phyloP scores from a whole-genome alignment of 2,797 vertebrate species.

The Parotocinclus haroldoi region DNA sequence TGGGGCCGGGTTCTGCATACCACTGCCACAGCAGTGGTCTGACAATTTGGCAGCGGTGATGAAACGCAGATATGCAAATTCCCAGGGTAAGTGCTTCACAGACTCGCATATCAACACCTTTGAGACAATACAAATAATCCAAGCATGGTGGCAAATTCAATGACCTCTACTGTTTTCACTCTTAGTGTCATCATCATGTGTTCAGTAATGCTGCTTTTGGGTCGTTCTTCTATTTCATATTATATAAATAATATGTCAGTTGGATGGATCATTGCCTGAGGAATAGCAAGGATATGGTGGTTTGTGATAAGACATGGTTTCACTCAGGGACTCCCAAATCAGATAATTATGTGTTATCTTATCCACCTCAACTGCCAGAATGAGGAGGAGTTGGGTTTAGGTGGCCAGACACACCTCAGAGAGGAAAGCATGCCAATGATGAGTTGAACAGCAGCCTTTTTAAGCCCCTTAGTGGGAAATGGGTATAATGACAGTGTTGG shows the following conservation, averaged over 20 bases:
- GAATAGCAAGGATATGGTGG: slow-evolving; percentile 13
- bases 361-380: neutral
- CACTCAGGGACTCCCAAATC: slow-evolving; percentile 28
- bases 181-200: slow-evolving; percentile 12
- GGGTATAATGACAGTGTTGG: no score
- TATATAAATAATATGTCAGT: slow-evolving; percentile 20
- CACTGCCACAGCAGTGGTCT: slow-evolving; percentile 52
- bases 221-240: neutral
- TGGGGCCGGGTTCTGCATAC: slow-evolving; percentile 54
- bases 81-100: neutral
- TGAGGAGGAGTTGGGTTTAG: no score
- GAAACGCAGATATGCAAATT: slow-evolving; percentile 18
- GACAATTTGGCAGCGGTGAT: slow-evolving; percentile 48
- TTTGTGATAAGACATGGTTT: slow-evolving; percentile 20
- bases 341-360: slow-evolving; percentile 26
- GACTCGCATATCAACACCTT: slow-evolving; percentile 1
- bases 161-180: slow-evolving; percentile 5
- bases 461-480: no score
- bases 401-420: no score
- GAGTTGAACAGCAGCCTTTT: no score
- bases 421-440: no score
- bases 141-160: slow-evolving; percentile 15
- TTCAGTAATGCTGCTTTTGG: neutral
- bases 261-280: slow-evolving; percentile 11
- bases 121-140: slow-evolving; percentile 1